These are phyloP conservation scores for Lepilemur septentrionalis DNA, from an alignment of 2,797 vertebrate species.

Conservation along the genomic window DNA sequence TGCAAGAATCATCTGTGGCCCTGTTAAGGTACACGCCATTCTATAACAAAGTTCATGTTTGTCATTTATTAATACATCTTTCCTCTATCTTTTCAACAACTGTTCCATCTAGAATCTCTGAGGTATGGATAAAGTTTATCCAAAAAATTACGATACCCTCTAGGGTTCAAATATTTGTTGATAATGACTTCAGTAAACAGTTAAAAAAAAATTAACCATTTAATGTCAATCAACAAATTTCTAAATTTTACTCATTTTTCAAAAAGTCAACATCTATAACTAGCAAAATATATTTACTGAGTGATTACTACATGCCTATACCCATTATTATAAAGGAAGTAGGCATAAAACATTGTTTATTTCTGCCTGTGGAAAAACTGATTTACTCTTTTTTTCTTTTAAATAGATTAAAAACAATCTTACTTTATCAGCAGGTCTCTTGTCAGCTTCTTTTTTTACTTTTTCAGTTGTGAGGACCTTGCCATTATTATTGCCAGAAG, in stretches of 20 bases:
- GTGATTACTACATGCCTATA: not conserved
- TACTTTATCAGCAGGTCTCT: conserved; percentile 95
- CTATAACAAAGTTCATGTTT: not conserved
- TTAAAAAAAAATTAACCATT: not conserved
- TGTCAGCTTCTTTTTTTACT: conserved; percentile 95
- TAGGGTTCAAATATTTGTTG: not conserved
- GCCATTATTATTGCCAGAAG: conserved; percentile 89
- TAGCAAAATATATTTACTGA: conserved; percentile 13
- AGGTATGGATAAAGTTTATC: not conserved
- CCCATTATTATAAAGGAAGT: not conserved
- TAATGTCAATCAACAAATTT: not conserved
- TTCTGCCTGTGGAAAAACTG: not conserved
- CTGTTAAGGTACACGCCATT: not conserved
- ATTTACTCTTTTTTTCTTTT: not conserved
- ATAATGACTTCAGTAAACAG: not conserved
- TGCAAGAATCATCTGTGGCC: not conserved
- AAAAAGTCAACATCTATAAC: not conserved
- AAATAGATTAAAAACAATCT: conserved; percentile 15
- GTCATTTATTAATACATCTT: not conserved
- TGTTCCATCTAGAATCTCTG: not conserved
- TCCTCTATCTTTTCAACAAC: not conserved
- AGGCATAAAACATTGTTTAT: not conserved
- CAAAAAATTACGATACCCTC: not conserved
- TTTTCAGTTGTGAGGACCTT: conserved; percentile 92
- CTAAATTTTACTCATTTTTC: conserved; percentile 35